phyloP scores from a whole-genome alignment of 2,888 invertebrate species.

The Erebia palarica region DNA sequence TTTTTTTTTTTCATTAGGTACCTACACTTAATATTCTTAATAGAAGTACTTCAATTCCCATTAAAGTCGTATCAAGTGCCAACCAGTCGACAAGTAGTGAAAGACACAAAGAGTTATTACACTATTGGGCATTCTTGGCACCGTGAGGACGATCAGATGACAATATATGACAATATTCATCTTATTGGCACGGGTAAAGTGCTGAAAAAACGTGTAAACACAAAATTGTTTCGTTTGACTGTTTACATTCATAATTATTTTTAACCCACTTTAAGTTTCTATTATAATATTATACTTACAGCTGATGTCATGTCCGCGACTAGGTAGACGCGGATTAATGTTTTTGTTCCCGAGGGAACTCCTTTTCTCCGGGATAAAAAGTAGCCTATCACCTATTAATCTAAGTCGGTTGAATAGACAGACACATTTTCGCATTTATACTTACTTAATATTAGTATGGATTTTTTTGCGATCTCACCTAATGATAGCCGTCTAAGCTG shows the following conservation, averaged over 20 bases:
- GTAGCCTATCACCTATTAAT: too few relatives aligned
- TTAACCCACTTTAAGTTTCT: background rate
- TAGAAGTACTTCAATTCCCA: background rate
- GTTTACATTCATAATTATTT: background rate
- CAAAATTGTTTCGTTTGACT: background rate
- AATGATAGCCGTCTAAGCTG: too few relatives aligned
- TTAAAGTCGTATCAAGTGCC: constrained; percentile 2
- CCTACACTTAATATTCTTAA: background rate
- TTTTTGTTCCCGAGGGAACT: too few relatives aligned
- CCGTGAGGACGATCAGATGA: background rate
- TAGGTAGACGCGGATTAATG: too few relatives aligned
- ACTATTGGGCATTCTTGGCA: constrained; percentile 28
- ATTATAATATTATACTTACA: too few relatives aligned
- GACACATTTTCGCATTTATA: too few relatives aligned
- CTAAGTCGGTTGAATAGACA: too few relatives aligned
- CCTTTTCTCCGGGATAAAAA: too few relatives aligned
- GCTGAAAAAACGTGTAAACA: background rate
- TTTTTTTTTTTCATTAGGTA: too few relatives aligned
- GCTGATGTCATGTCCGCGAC: too few relatives aligned
- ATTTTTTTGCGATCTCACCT: too few relatives aligned
- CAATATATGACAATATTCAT: constrained; percentile 6
- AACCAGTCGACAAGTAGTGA: constrained; percentile 3
- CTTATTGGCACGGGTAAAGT: background rate
- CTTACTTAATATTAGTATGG: too few relatives aligned
- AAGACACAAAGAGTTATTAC: constrained; percentile 16